Base-by-base conservation (phyloP, 2,113 vertebrate genomes). In the Megaleporinus macrocephalus region DNA sequence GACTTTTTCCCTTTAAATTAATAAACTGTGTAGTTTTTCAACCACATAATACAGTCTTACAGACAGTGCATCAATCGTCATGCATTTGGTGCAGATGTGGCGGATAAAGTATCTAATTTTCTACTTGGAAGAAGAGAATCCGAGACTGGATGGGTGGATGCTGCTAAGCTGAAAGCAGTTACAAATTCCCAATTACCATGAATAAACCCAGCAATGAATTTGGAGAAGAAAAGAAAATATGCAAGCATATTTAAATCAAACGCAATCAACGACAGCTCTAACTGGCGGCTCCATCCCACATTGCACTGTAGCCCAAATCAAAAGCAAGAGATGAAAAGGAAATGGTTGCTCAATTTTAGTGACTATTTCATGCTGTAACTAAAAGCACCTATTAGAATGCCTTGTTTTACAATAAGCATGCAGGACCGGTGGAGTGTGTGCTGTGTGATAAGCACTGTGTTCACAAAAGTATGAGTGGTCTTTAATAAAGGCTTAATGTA, bases 171-270 rank as follows among this genome's bases (percentile, higher is more conserved):
- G 36, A 44, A 70, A n/a, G 33, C 66, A 70, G 10, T 41, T 41
- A 9, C 41, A 20, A 41, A 22, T 41, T 44, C 66, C 22, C 22
- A 22, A 24, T 70, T 41, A 70, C 5, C 22, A 41, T 24, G 36
- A 41, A 13, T 20, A 70, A 24, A 44, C 13, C 33, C 66, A n/a
- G 36, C 22, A 44, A 41, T 69, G 33, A 70, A n/a, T 14, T 41
- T n/a, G 36, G n/a, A 70, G 20, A 70, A 71, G 36, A 3, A 69
- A 57, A 29, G n/a, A 29, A 9, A 44, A 61, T 36, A 68, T 36
- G 65, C 33, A 53, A 57, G 49, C 30, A 44, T 22, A 14, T 71
- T 79, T 79, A 30, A 80, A 80, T 80, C 24, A 62, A 72, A 72
- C 30, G 20, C 57, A 61, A 61, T 29, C 51, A 79, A 26, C n/a